Base-by-base conservation (phyloP, 1,140 invertebrate species). In the Oppia nitens region DNA sequence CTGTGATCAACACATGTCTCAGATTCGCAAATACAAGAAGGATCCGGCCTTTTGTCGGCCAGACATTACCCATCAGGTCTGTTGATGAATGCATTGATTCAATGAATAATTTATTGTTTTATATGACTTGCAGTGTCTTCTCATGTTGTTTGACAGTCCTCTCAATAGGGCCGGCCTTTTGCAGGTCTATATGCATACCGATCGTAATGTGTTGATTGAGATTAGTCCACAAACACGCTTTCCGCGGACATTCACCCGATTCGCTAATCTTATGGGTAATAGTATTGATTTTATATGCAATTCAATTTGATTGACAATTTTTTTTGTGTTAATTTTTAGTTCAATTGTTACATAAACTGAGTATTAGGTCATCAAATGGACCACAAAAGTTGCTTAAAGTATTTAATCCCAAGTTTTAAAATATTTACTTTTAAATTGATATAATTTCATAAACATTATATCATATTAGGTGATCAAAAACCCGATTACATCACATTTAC, bases 191-290 rank as follows among this genome's bases (percentile, higher is more conserved):
- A 79, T 99, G 61, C 87, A 90, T 64, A 98, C 95, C 45, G 86
- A 84, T 66, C 87, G 89, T 69, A 98, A 98, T 81, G 91, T 97
- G 48, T 74, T 99, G 0, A 98, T 99, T 67, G 92, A 98, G 83
- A 82, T 99, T 24, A 93, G 95, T 75, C 94, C 96, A 49, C 93
- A 97, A 73, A 98, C 93, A 9, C 81, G 95, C 68, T 95, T 99
- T 69, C 96, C 96, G 1, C 79, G 95, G 66, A 98, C 95, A 14
- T 98, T 94, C 69, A 95, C 97, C 69, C 78, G 95, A 69, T 99
- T 99, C 79, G 90, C 92, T 68, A 94, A 93, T 47, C 73, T 98
- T 20, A 98, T 99, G 83, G 90, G 90, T 93, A 78, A n/a, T 73
- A 72, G 67, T 53, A 57, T 47, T 50, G 32, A 59, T 55, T 53